phyloP scores from a whole-genome alignment of 1,140 invertebrate genomes.

The Drosophila leontia region DNA sequence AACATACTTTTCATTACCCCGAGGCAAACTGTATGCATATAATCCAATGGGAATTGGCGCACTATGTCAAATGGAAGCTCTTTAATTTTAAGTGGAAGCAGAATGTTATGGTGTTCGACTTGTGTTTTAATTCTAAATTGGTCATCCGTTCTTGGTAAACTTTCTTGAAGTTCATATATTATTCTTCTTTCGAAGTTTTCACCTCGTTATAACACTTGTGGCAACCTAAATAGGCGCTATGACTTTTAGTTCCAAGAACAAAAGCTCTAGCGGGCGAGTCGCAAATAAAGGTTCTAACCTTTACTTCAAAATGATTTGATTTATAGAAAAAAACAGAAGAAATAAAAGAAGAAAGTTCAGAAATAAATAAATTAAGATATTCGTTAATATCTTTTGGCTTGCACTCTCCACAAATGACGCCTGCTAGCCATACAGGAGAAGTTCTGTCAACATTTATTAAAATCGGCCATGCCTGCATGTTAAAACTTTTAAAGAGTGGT shows the following conservation, averaged over 20 bases:
- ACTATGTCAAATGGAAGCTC: slow-evolving; percentile 4
- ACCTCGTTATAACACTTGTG: neutral
- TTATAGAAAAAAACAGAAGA: neutral
- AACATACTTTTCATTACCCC: slow-evolving; percentile 14
- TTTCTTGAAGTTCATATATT: neutral
- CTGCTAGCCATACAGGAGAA: neutral
- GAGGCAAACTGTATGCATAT: slow-evolving; percentile 14
- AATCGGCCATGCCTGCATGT: slow-evolving; percentile 6
- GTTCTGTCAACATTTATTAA: neutral
- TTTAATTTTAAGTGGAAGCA: neutral
- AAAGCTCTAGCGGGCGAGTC: neutral
- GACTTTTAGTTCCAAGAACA: neutral
- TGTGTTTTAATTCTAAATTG: slow-evolving; percentile 15
- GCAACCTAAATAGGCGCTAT: neutral
- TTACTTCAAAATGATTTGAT: neutral
- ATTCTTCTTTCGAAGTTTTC: neutral
- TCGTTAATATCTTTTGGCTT: slow-evolving; percentile 5
- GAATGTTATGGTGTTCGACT: neutral
- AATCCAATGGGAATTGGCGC: slow-evolving; percentile 9
- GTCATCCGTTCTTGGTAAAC: slow-evolving; percentile 7
- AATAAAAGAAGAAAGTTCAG: neutral
- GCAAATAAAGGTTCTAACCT: too few species aligned
- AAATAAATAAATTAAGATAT: slow-evolving; percentile 5
- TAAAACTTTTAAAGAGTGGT: slow-evolving; percentile 20
- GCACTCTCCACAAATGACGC: neutral